Evolutionary conservation across 2,888 invertebrate genomes (phyloP).

Genomic region (Clostera curtula): DNA sequence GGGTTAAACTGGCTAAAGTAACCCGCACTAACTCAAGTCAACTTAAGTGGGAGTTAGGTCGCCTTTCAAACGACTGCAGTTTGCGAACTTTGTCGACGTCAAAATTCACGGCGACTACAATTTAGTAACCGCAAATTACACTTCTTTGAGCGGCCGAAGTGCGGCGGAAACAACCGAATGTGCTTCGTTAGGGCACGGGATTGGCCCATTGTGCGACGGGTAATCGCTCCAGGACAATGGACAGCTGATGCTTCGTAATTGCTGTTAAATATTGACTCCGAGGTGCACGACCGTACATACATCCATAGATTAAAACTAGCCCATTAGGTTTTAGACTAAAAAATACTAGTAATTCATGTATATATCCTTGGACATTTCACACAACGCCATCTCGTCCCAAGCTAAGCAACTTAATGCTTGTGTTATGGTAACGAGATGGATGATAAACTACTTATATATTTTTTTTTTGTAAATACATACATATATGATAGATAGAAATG

Average conservation of each 20-base stretch:
- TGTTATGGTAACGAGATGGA: too few relatives aligned
- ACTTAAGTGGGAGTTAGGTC: constrained; percentile 42
- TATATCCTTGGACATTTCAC: too few relatives aligned
- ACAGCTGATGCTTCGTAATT: constrained; percentile 62
- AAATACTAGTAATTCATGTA: too few relatives aligned
- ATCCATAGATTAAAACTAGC: too few relatives aligned
- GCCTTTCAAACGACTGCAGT: constrained; percentile 51
- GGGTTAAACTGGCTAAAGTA: constrained; percentile 40
- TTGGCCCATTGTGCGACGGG: constrained; percentile 59
- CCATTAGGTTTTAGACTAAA: too few relatives aligned
- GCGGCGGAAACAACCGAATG: constrained; percentile 62
- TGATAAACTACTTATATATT: too few relatives aligned
- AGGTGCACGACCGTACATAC: too few relatives aligned
- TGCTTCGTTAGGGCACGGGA: constrained; percentile 66
- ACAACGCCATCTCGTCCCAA: too few relatives aligned
- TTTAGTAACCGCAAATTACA: constrained; percentile 67
- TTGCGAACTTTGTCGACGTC: constrained; percentile 39
- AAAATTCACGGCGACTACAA: constrained; percentile 54
- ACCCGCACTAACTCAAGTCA: constrained; percentile 40
- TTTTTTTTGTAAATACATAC: too few relatives aligned
- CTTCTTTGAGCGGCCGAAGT: constrained; percentile 61
- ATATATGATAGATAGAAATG: too few relatives aligned
- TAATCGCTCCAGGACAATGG: constrained; percentile 67
- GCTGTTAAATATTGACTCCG: constrained; percentile 63
- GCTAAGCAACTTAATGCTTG: too few relatives aligned